Evolutionary conservation across 2,797 vertebrate species (phyloP), one percentile per base, ranked within the genome.

Genomic region (Emydoidea blandingii): DNA sequence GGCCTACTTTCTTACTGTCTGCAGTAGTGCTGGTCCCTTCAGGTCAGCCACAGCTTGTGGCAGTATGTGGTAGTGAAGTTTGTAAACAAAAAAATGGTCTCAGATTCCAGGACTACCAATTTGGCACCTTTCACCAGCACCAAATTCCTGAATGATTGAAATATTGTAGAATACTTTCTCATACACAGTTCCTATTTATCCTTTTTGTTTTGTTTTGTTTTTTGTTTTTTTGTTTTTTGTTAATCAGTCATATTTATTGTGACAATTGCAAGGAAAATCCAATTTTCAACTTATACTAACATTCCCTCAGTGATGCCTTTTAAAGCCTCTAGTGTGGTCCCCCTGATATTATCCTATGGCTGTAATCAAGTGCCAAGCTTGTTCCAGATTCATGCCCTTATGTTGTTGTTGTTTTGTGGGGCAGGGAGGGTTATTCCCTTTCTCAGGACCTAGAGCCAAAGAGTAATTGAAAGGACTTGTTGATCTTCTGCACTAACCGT

Each of bases 381-480:
- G 6, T 50, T 97, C 81, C 10, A 83, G 83, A 91, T 91, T 82
- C 56, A 49, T 5, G 8, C 1, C 15, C 31, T 91, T 85, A 79
- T 27, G 5, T 47, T 86, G 90, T 82, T 47, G 62, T 54, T 54
- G 25, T 23, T 54, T 23, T 54, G 54, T 23, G 54, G 54, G 54
- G 54, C 54, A 59, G 27, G 27, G 57, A 6, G 12, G 12, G 11
- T 31, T 80, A 47, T 83, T 89, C 6, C 5, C 29, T 11, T 88
- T 91, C 85, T 92, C 15, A 95, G 31, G 78, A 37, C 3, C 27
- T 37, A 50, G 12, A 94, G 54, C 74, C 91, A 95, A n/a, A 49
- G 34, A 91, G 80, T 79, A 96, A 94, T 91, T 95, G 95, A 68
- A 94, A 94, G 57, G 29, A 21, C 41, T 95, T 91, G 62, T 80